Percentiles rank a stretch among this genome's conserved stretches.
Conservation (phyloP, 2,888 invertebrate genomes). For the Tetrapedia diversipes region DNA sequence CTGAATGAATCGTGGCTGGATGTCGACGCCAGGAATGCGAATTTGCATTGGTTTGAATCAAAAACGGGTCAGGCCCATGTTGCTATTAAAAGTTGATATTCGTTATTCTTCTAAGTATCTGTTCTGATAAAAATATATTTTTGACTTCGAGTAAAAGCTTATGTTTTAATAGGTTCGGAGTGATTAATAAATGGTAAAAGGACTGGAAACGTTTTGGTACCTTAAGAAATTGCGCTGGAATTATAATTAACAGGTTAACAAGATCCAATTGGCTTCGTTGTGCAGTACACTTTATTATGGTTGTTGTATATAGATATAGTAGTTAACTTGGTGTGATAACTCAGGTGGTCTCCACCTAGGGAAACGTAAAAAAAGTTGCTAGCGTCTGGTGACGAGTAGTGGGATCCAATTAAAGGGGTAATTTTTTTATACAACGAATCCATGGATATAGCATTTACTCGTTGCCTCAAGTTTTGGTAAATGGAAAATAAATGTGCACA, state of each 20-base stretch:
- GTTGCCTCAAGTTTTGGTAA: conserved; percentile 38
- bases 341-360: not conserved
- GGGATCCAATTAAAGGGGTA: conserved; percentile 59
- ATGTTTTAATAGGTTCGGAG: not conserved
- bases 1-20: conserved; percentile 48
- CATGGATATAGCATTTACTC: conserved; percentile 30
- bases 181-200: not conserved
- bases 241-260: conserved; percentile 28
- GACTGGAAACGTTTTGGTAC: not conserved
- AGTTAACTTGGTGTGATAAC: conserved; percentile 13
- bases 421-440: not conserved
- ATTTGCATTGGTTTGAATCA: conserved; percentile 44
- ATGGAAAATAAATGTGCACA: not conserved
- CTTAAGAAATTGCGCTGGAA: conserved; percentile 6
- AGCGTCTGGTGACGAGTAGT: conserved; percentile 28
- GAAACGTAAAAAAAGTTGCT: conserved; percentile 31
- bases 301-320: not conserved
- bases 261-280: conserved; percentile 8
- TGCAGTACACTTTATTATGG: conserved; percentile 16
- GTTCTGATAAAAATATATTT: no score
- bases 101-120: not conserved
- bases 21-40: conserved; percentile 20
- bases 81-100: not conserved
- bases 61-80: conserved; percentile 62
- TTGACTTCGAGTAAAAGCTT: not conserved